These are phyloP conservation scores for Lasioglossum pauxillum DNA, from an alignment of 2,888 invertebrate genomes.

Conservation along the genomic window DNA sequence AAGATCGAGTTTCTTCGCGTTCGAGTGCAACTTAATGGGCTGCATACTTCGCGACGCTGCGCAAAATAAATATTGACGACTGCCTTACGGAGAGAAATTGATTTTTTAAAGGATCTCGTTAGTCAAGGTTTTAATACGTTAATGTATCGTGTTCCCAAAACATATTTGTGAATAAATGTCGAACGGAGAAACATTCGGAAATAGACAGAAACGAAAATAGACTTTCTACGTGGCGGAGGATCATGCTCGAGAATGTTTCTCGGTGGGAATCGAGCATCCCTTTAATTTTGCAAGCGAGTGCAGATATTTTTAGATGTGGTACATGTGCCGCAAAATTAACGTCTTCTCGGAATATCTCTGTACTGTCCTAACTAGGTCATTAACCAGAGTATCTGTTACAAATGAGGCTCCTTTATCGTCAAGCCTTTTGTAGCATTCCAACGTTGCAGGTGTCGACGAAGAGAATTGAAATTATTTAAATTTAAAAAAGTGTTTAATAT, in stretches of 20 bases:
- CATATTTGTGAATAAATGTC: too few relatives aligned
- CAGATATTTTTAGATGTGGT: neutral
- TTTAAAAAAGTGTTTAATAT: too few relatives aligned
- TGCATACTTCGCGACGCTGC: neutral
- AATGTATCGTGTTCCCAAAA: too few relatives aligned
- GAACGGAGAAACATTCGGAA: neutral
- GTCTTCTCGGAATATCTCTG: slow-evolving; percentile 1
- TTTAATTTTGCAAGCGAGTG: neutral
- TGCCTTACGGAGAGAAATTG: neutral
- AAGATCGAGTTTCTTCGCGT: neutral
- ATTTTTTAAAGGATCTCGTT: neutral
- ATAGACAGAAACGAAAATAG: neutral
- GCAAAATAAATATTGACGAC: neutral
- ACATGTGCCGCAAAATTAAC: neutral
- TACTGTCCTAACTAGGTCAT: slow-evolving; percentile 5
- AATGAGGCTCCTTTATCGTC: neutral
- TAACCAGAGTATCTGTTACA: slow-evolving; percentile 6
- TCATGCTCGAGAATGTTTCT: neutral
- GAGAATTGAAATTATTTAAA: neutral
- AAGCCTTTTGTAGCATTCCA: neutral
- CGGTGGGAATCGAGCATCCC: neutral
- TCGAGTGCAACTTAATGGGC: neutral
- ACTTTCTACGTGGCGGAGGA: neutral
- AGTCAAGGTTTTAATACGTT: too few relatives aligned
- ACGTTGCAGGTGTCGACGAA: slow-evolving; percentile 28